phyloP scores from a whole-genome alignment of 2,888 invertebrate species.

The Cosmorhoe ocellata region DNA sequence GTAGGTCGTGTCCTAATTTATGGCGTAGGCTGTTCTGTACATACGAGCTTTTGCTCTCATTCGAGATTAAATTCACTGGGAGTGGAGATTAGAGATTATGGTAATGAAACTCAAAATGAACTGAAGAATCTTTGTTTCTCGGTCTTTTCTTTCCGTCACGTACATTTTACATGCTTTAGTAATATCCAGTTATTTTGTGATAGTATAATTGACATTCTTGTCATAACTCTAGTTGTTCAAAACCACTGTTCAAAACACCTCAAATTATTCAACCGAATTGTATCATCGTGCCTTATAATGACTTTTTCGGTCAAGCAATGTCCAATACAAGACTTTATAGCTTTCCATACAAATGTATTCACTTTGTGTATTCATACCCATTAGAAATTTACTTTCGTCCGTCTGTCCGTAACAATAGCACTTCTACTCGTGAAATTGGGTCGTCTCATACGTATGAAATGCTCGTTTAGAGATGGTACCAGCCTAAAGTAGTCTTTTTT shows the following conservation, averaged over 20 bases:
- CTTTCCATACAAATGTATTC: conserved; percentile 31
- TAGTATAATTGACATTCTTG: too few species aligned
- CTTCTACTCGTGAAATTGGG: conserved; percentile 50
- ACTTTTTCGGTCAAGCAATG: conserved; percentile 15
- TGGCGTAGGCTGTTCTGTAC: conserved; percentile 3
- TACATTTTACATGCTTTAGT: background rate
- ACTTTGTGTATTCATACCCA: conserved; percentile 61
- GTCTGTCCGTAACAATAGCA: conserved; percentile 46
- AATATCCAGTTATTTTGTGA: too few species aligned
- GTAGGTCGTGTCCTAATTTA: conserved; percentile 18
- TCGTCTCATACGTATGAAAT: conserved; percentile 38
- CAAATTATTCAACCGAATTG: too few species aligned
- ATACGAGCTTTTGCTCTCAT: conserved; percentile 2
- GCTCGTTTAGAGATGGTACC: conserved; percentile 17
- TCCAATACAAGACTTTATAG: conserved; percentile 10
- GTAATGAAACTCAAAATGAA: background rate
- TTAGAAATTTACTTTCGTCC: conserved; percentile 68
- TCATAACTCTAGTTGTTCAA: too few species aligned
- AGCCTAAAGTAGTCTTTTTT: conserved; percentile 3
- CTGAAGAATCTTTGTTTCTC: too few species aligned
- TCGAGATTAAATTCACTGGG: background rate
- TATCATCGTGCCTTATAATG: too few species aligned
- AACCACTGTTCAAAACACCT: too few species aligned
- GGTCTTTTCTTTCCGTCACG: too few species aligned
- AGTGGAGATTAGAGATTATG: conserved; percentile 1